Evolutionary conservation across 2,888 invertebrate species (phyloP), one percentile per base, ranked within the genome.

Genomic region (Drosophila longiperda): DNA sequence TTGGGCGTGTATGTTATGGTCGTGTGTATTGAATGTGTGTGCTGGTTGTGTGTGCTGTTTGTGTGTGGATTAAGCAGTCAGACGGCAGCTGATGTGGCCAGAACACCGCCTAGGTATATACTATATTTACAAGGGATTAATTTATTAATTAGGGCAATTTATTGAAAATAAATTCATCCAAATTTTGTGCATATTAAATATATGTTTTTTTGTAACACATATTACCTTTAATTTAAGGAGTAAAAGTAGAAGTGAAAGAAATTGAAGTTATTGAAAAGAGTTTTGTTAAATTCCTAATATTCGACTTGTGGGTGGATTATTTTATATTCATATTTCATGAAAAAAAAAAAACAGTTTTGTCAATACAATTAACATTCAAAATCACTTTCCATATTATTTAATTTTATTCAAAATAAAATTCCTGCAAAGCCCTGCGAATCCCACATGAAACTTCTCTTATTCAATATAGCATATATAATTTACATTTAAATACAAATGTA

Each of bases 31-130:
- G 34, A 11, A 11, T 36, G 36, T 15, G 42, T 48, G 66, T 40
- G 57, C 6, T 42, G 42, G 20, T 42, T 45, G 45, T 57, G 15
- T 61, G 42, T 26, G 42, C 4, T 63, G 36, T 5, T 29, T 29
- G 29, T 15, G 26, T 55, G 66, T 50, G 67, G 40, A 52, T 68
- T 58, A 45, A 17, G n/a, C 45, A 55, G 34, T 15, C 66, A 50
- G 33, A 33, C 40, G 12, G 9, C 49, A 54, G 38, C 33, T 65
- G 55, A 49, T 38, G 12, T 49, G 40, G 15, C 38, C 33, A 26
- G 8, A 15, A 26, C 34, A 26, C 20, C 20, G 38, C 38, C 26
- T 11, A 17, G 29, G 4, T n/a, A n/a, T 29, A 12, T n/a, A 5
- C 11, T 17, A 38, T 29, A 32, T 36, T 7, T 17, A 17, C 7